A percentile compares a stretch with the other conserved stretches of the same genome.
These are phyloP conservation scores for Podarcis cretensis DNA, from an alignment of 2,113 vertebrate genomes.

Conservation along the genomic window DNA sequence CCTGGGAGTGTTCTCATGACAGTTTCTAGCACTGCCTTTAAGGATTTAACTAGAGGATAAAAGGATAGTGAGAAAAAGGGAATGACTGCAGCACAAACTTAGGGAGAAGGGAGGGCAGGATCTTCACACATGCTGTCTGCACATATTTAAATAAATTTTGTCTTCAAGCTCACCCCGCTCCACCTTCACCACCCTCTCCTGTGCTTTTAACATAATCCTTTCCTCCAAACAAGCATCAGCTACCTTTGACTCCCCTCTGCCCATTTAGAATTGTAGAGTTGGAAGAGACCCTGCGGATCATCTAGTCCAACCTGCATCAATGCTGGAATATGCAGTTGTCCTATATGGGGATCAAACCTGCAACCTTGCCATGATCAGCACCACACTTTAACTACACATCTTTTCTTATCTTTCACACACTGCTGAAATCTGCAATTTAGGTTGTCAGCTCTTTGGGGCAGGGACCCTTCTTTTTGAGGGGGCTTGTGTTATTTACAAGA, in stretches of 20 bases:
- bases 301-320: no score
- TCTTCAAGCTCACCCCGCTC: background rate
- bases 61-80: background rate
- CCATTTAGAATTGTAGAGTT: no score
- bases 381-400: background rate
- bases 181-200: background rate
- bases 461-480: no score
- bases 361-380: no score
- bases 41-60: conserved; percentile 29
- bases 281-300: no score
- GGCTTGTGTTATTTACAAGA: background rate
- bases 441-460: background rate
- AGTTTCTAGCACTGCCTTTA: conserved; percentile 30
- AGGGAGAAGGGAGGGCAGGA: background rate
- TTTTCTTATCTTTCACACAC: background rate
- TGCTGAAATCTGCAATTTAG: background rate
- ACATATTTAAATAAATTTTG: background rate
- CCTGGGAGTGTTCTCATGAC: conserved; percentile 35
- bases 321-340: no score
- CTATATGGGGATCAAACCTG: no score
- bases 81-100: conserved; percentile 6
- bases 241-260: background rate
- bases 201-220: background rate
- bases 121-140: background rate
- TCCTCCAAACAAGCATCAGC: background rate